phyloP scores from a whole-genome alignment of 2,113 vertebrate genomes.

The Rhagologus leucostigma region DNA sequence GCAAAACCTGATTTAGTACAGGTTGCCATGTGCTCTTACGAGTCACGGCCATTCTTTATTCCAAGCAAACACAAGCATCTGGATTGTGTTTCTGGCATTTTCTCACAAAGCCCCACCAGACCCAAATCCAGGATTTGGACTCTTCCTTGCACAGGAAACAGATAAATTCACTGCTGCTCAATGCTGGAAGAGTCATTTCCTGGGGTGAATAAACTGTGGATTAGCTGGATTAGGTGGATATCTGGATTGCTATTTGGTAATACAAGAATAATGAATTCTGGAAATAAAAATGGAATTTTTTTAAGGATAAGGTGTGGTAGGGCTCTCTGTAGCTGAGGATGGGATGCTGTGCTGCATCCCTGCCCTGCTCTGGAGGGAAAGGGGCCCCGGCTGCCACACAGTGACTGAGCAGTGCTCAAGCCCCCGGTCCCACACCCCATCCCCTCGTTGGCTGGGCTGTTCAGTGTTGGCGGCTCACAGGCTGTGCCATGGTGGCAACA shows the following conservation, averaged over 20 bases:
- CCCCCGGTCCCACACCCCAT: accelerated
- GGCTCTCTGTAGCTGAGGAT: neutral
- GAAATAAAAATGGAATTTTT: neutral
- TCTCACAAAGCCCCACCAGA: neutral
- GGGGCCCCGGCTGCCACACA: neutral
- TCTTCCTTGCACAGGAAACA: neutral
- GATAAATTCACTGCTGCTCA: neutral
- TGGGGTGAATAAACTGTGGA: neutral
- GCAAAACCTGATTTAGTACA: neutral
- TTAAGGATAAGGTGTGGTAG: neutral
- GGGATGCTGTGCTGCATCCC: neutral
- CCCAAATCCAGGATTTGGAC: neutral
- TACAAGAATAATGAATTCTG: neutral
- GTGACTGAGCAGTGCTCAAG: neutral
- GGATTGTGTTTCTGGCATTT: neutral
- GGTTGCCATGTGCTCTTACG: accelerated
- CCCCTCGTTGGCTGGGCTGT: neutral
- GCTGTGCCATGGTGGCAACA: neutral
- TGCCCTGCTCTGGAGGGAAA: neutral
- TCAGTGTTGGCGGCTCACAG: neutral
- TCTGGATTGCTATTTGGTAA: neutral
- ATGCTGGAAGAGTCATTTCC: neutral
- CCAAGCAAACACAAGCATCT: neutral
- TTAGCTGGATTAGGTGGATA: neutral
- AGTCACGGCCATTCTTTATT: neutral